Evolutionary conservation across 2,888 invertebrate genomes (phyloP).

Genomic region (Drosophila seclusa): DNA sequence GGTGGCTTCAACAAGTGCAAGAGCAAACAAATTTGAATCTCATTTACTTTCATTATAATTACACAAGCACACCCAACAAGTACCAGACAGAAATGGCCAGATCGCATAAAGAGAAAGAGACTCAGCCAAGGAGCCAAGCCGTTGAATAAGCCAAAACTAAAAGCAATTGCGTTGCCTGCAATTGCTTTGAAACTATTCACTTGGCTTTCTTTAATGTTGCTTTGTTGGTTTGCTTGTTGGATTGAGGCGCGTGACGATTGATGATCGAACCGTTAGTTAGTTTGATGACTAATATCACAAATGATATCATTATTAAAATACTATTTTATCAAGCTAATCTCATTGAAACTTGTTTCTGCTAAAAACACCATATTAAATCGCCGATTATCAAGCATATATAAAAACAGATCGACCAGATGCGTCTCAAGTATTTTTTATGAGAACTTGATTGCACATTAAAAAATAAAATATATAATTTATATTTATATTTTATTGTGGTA

Average conservation of each 20-base stretch:
- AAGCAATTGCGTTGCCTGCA: constrained; percentile 12
- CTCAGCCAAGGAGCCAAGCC: background rate
- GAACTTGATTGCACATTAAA: background rate
- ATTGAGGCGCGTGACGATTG: constrained; percentile 13
- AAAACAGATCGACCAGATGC: background rate
- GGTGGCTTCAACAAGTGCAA: constrained; percentile 58
- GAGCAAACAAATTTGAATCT: constrained; percentile 72
- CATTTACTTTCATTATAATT: constrained; percentile 72
- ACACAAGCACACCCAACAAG: constrained; percentile 25
- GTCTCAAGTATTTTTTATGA: background rate
- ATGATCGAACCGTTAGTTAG: background rate
- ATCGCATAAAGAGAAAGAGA: background rate
- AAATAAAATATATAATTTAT: background rate
- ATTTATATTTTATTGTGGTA: background rate
- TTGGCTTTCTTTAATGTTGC: constrained; percentile 8
- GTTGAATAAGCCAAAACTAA: constrained; percentile 7
- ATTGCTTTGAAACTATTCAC: constrained; percentile 1
- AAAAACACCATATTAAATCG: background rate
- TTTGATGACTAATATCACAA: constrained; percentile 31
- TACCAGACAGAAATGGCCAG: background rate
- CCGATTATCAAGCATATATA: background rate
- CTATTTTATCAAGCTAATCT: constrained; percentile 6
- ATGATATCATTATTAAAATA: constrained; percentile 37
- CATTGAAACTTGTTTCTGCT: constrained; percentile 14
- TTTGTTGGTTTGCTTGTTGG: background rate